Evolutionary conservation across 1,140 invertebrate species (phyloP).

Genomic region (Drosophila mayri): DNA sequence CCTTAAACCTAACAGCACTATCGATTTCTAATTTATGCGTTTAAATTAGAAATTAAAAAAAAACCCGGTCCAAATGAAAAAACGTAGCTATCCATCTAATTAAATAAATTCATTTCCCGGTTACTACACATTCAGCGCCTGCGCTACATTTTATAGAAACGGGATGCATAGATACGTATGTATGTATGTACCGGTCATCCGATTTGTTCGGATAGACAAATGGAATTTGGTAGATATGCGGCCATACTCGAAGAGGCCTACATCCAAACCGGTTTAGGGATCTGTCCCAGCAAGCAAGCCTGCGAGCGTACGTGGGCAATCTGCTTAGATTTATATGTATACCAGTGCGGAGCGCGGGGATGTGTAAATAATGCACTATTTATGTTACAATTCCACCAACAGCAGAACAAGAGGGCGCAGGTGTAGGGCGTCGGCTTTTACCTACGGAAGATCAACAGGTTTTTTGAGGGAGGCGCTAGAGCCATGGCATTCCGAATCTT

Average conservation of each 20-base stretch:
- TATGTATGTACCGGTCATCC: constrained; percentile 1
- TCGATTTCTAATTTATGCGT: neutral
- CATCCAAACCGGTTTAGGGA: constrained; percentile 38
- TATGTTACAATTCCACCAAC: neutral
- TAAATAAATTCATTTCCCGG: neutral
- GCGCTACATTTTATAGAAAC: neutral
- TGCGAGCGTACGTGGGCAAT: constrained; percentile 4
- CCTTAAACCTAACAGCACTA: neutral
- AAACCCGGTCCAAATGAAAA: neutral
- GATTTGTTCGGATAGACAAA: constrained; percentile 6
- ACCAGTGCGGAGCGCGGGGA: neutral
- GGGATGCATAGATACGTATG: neutral
- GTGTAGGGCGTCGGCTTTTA: constrained; percentile 9
- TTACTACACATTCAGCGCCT: neutral
- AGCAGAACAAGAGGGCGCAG: neutral
- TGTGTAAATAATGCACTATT: constrained; percentile 7
- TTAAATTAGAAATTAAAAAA: neutral
- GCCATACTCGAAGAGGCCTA: constrained; percentile 10
- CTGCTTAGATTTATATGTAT: neutral
- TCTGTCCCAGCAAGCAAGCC: neutral
- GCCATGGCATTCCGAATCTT: neutral
- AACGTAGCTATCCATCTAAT: neutral
- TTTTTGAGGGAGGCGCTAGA: constrained; percentile 10
- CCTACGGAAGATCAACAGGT: constrained; percentile 33
- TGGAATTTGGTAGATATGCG: constrained; percentile 4